Conservation (phyloP, 2,888 invertebrate genomes). For the Carterocephalus palaemon region DNA sequence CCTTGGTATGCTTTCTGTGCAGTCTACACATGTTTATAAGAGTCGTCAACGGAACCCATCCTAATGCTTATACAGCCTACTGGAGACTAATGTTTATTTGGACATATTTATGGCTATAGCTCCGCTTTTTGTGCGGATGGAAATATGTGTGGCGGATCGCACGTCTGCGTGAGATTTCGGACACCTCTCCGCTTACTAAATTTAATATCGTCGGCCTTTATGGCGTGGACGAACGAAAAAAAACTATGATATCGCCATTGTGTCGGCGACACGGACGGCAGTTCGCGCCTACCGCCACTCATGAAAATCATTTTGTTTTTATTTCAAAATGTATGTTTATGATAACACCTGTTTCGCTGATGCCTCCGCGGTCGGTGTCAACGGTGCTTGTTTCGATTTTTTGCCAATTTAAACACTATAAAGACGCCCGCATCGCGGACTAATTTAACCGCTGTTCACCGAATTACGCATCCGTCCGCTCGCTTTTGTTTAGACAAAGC, state of each 20-base stretch:
- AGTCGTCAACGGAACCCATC: constrained; percentile 53
- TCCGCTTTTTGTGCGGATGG: constrained; percentile 78
- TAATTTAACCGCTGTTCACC: constrained; percentile 76
- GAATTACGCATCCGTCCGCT: constrained; percentile 70
- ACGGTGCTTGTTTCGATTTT: constrained; percentile 72
- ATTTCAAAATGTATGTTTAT: constrained; percentile 78
- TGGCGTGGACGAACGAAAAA: constrained; percentile 66
- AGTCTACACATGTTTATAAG: constrained; percentile 17
- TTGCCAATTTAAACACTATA: constrained; percentile 77
- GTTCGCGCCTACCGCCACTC: constrained; percentile 78
- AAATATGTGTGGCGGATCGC: constrained; percentile 81
- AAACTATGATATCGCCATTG: constrained; percentile 75
- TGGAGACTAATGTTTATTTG: constrained; percentile 77
- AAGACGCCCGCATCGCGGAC: constrained; percentile 75
- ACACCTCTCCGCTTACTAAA: constrained; percentile 79
- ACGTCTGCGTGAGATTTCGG: constrained; percentile 79
- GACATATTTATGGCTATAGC: constrained; percentile 80
- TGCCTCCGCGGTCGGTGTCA: constrained; percentile 78
- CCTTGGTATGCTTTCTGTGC: constrained; percentile 14
- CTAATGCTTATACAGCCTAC: constrained; percentile 57
- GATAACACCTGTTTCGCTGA: constrained; percentile 79
- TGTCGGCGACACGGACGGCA: constrained; percentile 75
- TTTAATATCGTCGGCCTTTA: constrained; percentile 77
- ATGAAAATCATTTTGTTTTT: constrained; percentile 79
- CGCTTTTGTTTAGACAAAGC: constrained; percentile 47